Conservation (phyloP, 1,140 invertebrate species). For the Melanaphis sacchari region DNA sequence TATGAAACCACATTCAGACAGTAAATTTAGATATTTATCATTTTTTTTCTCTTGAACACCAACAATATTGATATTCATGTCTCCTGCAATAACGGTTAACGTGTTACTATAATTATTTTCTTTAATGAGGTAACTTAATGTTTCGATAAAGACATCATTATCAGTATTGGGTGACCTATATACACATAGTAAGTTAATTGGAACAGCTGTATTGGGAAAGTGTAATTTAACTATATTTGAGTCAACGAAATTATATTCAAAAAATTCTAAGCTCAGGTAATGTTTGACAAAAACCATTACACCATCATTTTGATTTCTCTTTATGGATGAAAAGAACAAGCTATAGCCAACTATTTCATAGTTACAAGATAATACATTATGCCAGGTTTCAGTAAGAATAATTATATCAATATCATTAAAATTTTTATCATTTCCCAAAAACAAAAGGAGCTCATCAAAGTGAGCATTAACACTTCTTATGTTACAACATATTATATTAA, state of each 20-base stretch:
- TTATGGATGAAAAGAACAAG: not conserved
- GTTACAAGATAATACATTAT: not conserved
- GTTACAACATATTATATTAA: too few relatives aligned
- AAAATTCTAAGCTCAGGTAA: not conserved
- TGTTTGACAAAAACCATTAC: constrained; percentile 27
- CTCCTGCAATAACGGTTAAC: not conserved
- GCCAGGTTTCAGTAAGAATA: constrained; percentile 15
- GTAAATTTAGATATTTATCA: too few relatives aligned
- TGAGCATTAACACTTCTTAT: too few relatives aligned
- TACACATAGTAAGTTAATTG: constrained; percentile 31
- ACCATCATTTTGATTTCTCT: too few relatives aligned
- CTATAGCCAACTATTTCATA: not conserved
- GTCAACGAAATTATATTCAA: constrained; percentile 25
- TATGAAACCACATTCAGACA: not conserved
- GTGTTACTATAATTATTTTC: not conserved
- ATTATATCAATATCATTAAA: constrained; percentile 10
- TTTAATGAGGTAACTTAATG: not conserved
- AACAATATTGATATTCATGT: constrained; percentile 37
- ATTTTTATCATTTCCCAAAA: too few relatives aligned
- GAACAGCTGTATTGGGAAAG: not conserved
- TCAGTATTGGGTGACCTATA: too few relatives aligned
- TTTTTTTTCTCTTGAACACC: not conserved
- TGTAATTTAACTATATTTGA: not conserved
- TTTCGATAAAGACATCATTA: not conserved
- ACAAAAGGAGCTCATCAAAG: too few relatives aligned